A percentile compares a stretch with the other conserved stretches of the same genome.
Evolutionary conservation across 2,113 vertebrate species (phyloP).

Genomic region (Apistogramma diplotaenia): DNA sequence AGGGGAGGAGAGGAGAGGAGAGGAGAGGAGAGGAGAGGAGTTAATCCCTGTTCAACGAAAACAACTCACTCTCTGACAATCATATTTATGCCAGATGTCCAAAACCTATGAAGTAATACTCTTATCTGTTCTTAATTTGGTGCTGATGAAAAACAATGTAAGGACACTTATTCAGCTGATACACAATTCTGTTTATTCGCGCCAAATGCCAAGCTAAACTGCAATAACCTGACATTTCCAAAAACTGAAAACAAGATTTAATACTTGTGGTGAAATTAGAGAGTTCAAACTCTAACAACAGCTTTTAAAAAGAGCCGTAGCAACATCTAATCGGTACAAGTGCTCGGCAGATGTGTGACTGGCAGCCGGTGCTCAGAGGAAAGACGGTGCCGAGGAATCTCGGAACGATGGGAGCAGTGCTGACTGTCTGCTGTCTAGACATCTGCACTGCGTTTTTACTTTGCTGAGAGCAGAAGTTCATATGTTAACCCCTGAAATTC

Average conservation of each 20-base stretch:
- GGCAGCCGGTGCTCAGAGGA: conserved; percentile 28
- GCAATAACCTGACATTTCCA: conserved; percentile 19
- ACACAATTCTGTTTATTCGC: conserved; percentile 19
- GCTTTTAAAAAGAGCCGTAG: background rate
- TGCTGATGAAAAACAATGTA: conserved; percentile 40
- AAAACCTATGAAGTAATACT: conserved; percentile 22
- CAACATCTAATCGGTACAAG: conserved; percentile 31
- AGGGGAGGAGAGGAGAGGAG: background rate
- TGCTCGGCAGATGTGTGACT: conserved; percentile 67
- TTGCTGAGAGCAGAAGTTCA: conserved; percentile 24
- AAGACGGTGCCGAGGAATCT: conserved; percentile 15
- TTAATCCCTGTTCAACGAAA: conserved; percentile 4
- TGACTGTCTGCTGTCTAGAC: conserved; percentile 52
- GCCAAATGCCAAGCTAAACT: conserved; percentile 31
- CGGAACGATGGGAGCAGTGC: conserved; percentile 39
- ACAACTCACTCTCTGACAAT: conserved; percentile 2
- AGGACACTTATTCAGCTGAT: conserved; percentile 8
- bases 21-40: background rate
- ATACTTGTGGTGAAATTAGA: background rate
- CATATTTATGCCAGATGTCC: conserved; percentile 48
- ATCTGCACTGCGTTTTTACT: conserved; percentile 42
- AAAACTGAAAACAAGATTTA: conserved; percentile 13
- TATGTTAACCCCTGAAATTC: background rate
- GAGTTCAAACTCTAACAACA: background rate
- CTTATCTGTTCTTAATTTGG: conserved; percentile 36